These are phyloP conservation scores for Chloebia gouldiae DNA, from an alignment of 2,113 vertebrate species.

Conservation along the genomic window DNA sequence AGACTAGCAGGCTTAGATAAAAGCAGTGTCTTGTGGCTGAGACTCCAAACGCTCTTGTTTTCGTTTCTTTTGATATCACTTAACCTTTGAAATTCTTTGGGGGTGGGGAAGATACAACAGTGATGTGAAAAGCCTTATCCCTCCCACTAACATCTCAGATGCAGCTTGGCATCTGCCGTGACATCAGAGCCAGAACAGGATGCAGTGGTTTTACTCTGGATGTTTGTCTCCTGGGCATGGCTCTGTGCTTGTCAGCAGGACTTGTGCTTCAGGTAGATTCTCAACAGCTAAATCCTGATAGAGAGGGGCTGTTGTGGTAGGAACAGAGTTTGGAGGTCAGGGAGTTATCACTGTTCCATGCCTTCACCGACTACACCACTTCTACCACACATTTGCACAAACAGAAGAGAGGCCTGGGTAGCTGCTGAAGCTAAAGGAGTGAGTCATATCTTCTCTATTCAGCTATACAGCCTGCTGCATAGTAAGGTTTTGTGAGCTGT, in stretches of 20 bases:
- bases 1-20: neutral
- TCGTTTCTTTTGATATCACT: neutral
- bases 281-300: neutral
- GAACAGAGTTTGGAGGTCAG: neutral
- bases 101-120: neutral
- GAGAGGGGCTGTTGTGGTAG: neutral
- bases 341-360: neutral
- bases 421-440: neutral
- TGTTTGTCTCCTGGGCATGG: neutral
- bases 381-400: neutral
- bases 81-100: neutral
- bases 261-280: neutral
- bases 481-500: neutral
- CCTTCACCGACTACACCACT: neutral
- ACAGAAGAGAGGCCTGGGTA: neutral
- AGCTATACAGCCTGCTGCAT: neutral
- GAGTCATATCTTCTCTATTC: constrained; percentile 17
- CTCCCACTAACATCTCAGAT: neutral
- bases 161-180: neutral
- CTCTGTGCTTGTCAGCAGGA: neutral
- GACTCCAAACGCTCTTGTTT: neutral
- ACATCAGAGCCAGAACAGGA: neutral
- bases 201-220: neutral
- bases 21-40: neutral
- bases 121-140: neutral